Percentiles rank a stretch among this genome's conserved stretches.
Evolutionary conservation across 1,140 invertebrate genomes (phyloP).

Genomic region (Papilio polytes): DNA sequence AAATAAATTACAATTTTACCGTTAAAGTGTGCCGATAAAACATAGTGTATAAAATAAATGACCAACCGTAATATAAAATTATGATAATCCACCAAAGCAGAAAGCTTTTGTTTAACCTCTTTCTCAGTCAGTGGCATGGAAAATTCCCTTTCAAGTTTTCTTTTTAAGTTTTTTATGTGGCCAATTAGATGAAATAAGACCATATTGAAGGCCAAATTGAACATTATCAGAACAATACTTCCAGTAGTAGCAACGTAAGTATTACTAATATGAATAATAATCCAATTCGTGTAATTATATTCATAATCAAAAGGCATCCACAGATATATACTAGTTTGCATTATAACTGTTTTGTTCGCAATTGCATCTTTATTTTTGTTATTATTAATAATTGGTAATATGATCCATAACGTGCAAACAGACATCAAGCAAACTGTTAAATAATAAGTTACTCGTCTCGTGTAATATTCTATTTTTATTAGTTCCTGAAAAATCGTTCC

Average conservation of each 20-base stretch:
- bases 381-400: slow-evolving; percentile 52
- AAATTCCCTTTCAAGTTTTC: slow-evolving; percentile 50
- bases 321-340: slow-evolving; percentile 58
- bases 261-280: slow-evolving; percentile 49
- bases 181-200: slow-evolving; percentile 59
- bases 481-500: slow-evolving; percentile 52
- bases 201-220: slow-evolving; percentile 54
- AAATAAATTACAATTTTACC: background rate
- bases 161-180: slow-evolving; percentile 53
- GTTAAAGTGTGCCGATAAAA: too few relatives aligned
- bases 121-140: slow-evolving; percentile 42
- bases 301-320: slow-evolving; percentile 60
- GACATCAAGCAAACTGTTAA: slow-evolving; percentile 48
- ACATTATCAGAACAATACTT: slow-evolving; percentile 46
- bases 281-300: slow-evolving; percentile 52
- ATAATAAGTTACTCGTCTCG: slow-evolving; percentile 49
- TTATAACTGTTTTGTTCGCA: slow-evolving; percentile 46
- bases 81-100: slow-evolving; percentile 57
- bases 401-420: slow-evolving; percentile 51
- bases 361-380: slow-evolving; percentile 53
- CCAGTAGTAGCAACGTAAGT: slow-evolving; percentile 43
- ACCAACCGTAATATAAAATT: slow-evolving; percentile 58
- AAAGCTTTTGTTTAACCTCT: slow-evolving; percentile 47
- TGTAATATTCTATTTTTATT: slow-evolving; percentile 48
- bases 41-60: slow-evolving; percentile 9